Evolutionary conservation across 2,113 vertebrate species (phyloP).

Genomic region (Melanotaenia duboulayi): DNA sequence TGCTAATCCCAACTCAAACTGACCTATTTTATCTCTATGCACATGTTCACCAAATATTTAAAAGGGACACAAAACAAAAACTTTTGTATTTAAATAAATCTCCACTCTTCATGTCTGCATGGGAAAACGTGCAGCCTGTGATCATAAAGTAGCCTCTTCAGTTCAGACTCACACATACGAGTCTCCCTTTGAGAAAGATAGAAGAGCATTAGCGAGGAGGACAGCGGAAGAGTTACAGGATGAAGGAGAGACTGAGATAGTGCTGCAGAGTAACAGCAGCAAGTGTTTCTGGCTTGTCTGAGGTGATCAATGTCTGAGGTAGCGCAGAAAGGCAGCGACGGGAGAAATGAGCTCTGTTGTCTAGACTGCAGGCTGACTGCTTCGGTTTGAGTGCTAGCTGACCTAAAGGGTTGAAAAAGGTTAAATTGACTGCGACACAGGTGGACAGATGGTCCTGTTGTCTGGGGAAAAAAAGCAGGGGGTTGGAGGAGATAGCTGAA

Average conservation of each 20-base stretch:
- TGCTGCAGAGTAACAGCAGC: slow-evolving; percentile 54
- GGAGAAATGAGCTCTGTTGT: slow-evolving; percentile 42
- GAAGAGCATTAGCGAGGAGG: slow-evolving; percentile 9
- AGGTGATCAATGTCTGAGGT: slow-evolving; percentile 57
- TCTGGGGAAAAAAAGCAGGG: slow-evolving; percentile 1
- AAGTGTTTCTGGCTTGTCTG: slow-evolving; percentile 57
- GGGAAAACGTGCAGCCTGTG: slow-evolving; percentile 1
- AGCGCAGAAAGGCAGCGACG: slow-evolving; percentile 42
- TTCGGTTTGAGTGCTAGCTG: slow-evolving; percentile 26
- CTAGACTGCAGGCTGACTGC: slow-evolving; percentile 57
- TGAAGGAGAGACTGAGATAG: slow-evolving; percentile 15
- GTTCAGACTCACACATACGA: too few relatives aligned
- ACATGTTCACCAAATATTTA: slow-evolving; percentile 6
- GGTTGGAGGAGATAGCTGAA: slow-evolving; percentile 14
- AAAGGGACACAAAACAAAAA: neutral
- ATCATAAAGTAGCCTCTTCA: slow-evolving; percentile 18
- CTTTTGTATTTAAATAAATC: neutral
- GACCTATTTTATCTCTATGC: neutral
- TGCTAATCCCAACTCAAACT: slow-evolving; percentile 5
- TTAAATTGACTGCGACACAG: slow-evolving; percentile 34
- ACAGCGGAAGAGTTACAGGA: slow-evolving; percentile 14
- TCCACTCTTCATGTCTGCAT: neutral
- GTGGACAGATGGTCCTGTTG: slow-evolving; percentile 35
- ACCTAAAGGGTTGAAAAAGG: slow-evolving; percentile 37
- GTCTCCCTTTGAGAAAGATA: slow-evolving; percentile 18